A percentile compares a stretch with the other conserved stretches of the same genome.
These are phyloP conservation scores for Aurelia coerulea DNA, from an alignment of 30 jellyfish, hydroid and myxozoan genomes.

Conservation along the genomic window DNA sequence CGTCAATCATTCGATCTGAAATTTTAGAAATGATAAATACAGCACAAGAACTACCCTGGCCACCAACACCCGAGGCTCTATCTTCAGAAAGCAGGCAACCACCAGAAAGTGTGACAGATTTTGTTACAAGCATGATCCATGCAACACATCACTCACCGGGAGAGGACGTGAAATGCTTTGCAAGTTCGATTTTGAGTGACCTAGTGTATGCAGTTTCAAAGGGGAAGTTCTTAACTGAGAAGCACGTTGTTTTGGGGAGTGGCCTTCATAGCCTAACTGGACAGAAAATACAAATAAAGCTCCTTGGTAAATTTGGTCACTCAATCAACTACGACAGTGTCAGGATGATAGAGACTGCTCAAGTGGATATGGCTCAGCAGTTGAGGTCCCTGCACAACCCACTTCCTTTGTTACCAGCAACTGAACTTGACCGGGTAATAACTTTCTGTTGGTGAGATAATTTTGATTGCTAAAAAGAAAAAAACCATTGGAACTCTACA, in stretches of 20 bases:
- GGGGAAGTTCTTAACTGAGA: constrained; percentile 24
- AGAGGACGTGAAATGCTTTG: not conserved
- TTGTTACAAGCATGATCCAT: constrained; percentile 31
- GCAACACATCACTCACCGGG: constrained; percentile 38
- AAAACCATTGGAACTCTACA: constrained; percentile 33
- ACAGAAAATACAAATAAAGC: constrained; percentile 27
- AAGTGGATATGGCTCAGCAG: constrained; percentile 41
- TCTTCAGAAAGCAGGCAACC: not conserved
- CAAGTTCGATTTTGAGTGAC: constrained; percentile 22
- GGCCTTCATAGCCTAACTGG: constrained; percentile 58
- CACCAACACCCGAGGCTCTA: constrained; percentile 49
- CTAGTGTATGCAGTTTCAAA: constrained; percentile 45
- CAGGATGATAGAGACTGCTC: constrained; percentile 57
- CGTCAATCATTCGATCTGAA: constrained; percentile 16
- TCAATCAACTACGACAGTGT: constrained; percentile 41
- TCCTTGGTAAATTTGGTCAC: constrained; percentile 45
- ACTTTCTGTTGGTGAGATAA: constrained; percentile 45
- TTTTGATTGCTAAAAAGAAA: constrained; percentile 25
- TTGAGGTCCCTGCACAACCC: constrained; percentile 51
- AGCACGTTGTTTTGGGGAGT: constrained; percentile 34
- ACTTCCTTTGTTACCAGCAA: constrained; percentile 50
- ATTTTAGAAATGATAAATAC: constrained; percentile 27
- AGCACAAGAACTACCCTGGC: constrained; percentile 39
- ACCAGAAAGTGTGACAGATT: constrained; percentile 32
- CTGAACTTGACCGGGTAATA: constrained; percentile 21